phyloP scores from a whole-genome alignment of 2,113 vertebrate genomes.

The Xiphias gladius region DNA sequence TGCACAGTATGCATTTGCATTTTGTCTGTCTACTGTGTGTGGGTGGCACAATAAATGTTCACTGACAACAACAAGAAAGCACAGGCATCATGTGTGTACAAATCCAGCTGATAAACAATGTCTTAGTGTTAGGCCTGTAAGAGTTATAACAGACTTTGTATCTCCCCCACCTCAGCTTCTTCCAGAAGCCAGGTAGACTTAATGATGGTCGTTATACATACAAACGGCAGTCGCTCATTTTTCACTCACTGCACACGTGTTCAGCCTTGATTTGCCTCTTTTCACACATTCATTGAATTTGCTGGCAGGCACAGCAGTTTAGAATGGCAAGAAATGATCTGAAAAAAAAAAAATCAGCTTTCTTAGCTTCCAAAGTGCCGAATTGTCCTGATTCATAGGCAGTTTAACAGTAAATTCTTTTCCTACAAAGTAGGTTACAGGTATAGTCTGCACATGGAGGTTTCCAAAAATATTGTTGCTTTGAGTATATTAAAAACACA shows the following conservation, averaged over 20 bases:
- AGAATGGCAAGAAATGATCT: too few relatives aligned
- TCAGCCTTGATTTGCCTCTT: neutral
- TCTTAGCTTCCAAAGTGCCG: too few relatives aligned
- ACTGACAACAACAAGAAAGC: neutral
- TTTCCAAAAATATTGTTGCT: too few relatives aligned
- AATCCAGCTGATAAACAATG: neutral
- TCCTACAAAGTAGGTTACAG: too few relatives aligned
- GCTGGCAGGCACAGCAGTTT: too few relatives aligned
- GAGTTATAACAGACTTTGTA: neutral
- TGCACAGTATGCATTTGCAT: slow-evolving; percentile 5
- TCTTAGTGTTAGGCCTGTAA: neutral
- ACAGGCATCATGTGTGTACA: neutral
- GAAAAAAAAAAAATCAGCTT: too few relatives aligned
- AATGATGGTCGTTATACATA: neutral
- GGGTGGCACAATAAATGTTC: neutral
- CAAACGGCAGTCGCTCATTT: neutral
- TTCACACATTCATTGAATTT: neutral
- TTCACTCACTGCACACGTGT: neutral
- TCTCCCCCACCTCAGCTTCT: neutral
- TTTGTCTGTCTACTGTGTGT: slow-evolving; percentile 8
- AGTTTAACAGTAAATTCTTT: too few relatives aligned
- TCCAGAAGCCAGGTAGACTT: neutral
- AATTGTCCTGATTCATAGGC: too few relatives aligned
- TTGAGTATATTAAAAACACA: too few relatives aligned
- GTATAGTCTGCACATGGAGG: too few relatives aligned